Evolutionary conservation across 2,797 vertebrate species (phyloP).

Genomic region (Falco rusticolus): DNA sequence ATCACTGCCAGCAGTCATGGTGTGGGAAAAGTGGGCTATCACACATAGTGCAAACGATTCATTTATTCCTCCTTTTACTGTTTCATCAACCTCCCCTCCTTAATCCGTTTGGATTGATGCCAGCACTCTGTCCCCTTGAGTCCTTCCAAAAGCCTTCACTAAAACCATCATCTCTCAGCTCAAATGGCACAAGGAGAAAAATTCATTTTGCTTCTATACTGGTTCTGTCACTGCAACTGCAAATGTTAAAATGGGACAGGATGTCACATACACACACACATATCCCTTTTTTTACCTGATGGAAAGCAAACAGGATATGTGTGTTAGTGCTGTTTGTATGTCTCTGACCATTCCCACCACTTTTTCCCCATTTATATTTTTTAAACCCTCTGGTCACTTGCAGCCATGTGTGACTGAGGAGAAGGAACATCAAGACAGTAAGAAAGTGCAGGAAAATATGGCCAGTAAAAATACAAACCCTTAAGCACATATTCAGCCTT

Average conservation of each 20-base stretch:
- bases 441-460: neutral
- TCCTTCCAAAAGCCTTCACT: slow-evolving; percentile 17
- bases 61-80: slow-evolving; percentile 15
- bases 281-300: neutral
- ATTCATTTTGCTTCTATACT: neutral
- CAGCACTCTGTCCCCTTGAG: neutral
- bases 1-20: neutral
- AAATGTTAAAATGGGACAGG: neutral
- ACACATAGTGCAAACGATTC: neutral
- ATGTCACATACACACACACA: neutral
- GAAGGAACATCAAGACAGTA: neutral
- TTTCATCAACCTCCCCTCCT: neutral
- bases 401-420: neutral
- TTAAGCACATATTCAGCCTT: neutral
- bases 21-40: neutral
- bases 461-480: neutral
- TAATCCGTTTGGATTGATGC: slow-evolving; percentile 15
- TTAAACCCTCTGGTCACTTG: neutral
- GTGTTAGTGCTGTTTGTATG: neutral
- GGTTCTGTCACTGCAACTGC: neutral
- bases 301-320: neutral
- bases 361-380: neutral
- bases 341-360: neutral
- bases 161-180: neutral
- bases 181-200: neutral